Base-by-base conservation (phyloP, 2,888 invertebrate genomes). In the Latheticus oryzae region DNA sequence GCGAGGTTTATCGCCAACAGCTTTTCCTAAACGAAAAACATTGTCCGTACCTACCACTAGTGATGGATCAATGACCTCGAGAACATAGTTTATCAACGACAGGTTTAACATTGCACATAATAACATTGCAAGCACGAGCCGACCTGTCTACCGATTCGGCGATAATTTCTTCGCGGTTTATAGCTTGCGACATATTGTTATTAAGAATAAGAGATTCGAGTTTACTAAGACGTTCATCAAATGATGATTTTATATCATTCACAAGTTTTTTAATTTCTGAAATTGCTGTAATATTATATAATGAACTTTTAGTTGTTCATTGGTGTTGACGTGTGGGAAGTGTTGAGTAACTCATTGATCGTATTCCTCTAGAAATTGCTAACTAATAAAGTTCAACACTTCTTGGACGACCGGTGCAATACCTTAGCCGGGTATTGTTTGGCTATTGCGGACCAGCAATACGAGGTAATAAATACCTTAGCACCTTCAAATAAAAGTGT, bases 41-140 rank as follows among this genome's bases (percentile, higher is more conserved):
- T 3, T 23, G 7, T 23, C 23, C 4, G 23, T 7, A 23, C 23
- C 3, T 23, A 23, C 23, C 2, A 23, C 23, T 8, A 23, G 23
- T 23, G 23, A 23, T 3, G 23, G 23, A 3, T 23, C 23, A 23
- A 23, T 23, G 23, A 23, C 23, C 23, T 23, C 23, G 23, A 23
- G 23, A 3, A 23, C 23, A 23, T 23, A n/a, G 23, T 23, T 23
- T 23, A 23, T 3, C 23, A 3, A 8, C 23, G 23, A 23, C 23
- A 23, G 23, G 23, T 23, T 23, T 23, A 23, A 23, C 23, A 23
- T 23, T 23, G 23, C 8, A 23, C 23, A 23, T 21, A 23, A 23
- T 23, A 23, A 23, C 23, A 23, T 23, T 23, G 23, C 23, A 23
- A 23, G 23, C 23, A 23, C 23, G 23, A 23, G 23, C 23, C 23